These are phyloP conservation scores for Lethenteron reissneri DNA, from an alignment of 2,113 vertebrate genomes.

Conservation along the genomic window DNA sequence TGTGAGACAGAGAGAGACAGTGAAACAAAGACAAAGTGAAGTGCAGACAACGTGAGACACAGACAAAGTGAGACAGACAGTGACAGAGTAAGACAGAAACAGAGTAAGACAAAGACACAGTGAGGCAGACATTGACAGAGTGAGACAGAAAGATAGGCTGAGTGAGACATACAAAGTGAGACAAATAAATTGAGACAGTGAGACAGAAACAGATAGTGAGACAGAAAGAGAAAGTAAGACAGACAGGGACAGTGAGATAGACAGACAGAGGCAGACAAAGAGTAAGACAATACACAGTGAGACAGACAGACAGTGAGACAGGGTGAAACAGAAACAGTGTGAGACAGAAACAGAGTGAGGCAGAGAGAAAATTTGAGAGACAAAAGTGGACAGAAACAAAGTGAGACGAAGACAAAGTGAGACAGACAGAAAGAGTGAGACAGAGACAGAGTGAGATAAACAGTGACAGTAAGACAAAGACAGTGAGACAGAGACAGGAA, in stretches of 20 bases:
- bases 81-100: neutral
- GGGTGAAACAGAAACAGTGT: neutral
- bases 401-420: neutral
- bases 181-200: neutral
- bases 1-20: neutral
- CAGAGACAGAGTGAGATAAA: neutral
- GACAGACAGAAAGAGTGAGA: neutral
- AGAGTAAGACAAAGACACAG: neutral
- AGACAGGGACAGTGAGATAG: neutral
- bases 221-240: neutral
- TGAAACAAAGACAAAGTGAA: neutral
- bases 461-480: neutral
- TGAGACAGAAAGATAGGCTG: neutral
- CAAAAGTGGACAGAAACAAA: neutral
- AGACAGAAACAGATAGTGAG: neutral
- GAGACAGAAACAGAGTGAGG: neutral
- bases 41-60: neutral
- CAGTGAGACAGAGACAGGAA: neutral
- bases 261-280: neutral
- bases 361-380: neutral
- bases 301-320: neutral
- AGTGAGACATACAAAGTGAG: neutral
- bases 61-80: conserved; percentile 6
- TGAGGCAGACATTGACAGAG: neutral
- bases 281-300: neutral